Base-by-base conservation (phyloP, 2,888 invertebrate species). In the Chalcis sispes region DNA sequence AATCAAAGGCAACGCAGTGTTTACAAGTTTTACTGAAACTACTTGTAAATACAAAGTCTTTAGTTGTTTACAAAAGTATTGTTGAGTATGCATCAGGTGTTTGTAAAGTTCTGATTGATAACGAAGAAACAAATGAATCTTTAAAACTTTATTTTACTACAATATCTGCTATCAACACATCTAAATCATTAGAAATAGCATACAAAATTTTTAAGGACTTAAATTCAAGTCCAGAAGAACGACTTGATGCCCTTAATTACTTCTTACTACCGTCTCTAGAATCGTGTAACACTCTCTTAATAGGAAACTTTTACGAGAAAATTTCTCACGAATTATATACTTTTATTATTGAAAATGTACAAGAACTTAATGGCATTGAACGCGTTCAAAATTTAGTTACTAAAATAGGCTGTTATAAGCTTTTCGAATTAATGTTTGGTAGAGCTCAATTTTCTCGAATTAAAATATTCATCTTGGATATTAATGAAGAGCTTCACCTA, bases 361-460 rank as follows among this genome's bases (percentile, higher is more conserved):
- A 20, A 1, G 66, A 66, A 0, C 15, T 0, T 1, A 66, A 50
- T 0, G 2, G 10, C 0, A 0, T 2, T 2, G 27, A 23, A 8
- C 70, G 65, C n/a, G 80, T 81, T n/a, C 81, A 81, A 18, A 61
- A 80, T 8, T 74, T 87, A 0, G 80, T 87, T 10, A 85, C 86
- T 0, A 86, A 88, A 54, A 89, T 89, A 3, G 87, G 89, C 15
- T 85, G 85, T 32, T 90, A 84, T 75, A 82, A 85, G 67, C 80
- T 90, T 3, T 72, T 89, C 27, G 88, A 88, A 73, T 80, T 85
- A 15, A 84, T 90, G 83, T 87, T 88, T 46, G 27, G 13, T 25
- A 54, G 18, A 29, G 29, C n/a, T n/a, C 29, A 29, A 7, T n/a
- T 56, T n/a, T 13, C 4, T n/a, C 1, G 7, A 5, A 56, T 56